Percentiles rank a stretch among this genome's conserved stretches.
Evolutionary conservation across 2,797 vertebrate species (phyloP).

Genomic region (Microctenopoma stevenorrisi): DNA sequence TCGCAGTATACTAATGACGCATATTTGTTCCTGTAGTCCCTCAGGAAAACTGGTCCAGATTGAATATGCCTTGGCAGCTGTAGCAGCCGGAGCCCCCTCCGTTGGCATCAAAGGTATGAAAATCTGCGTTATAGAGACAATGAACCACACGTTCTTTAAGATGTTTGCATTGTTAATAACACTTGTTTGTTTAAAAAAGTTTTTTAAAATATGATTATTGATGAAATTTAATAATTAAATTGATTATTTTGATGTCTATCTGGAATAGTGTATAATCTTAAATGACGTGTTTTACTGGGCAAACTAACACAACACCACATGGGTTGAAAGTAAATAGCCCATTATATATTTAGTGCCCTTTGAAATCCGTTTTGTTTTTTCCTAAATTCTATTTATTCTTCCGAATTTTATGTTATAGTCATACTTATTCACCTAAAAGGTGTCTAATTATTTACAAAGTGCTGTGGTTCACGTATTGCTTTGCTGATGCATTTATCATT

Average conservation of each 20-base stretch:
- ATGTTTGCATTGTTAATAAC: too few species aligned
- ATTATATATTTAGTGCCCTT: too few species aligned
- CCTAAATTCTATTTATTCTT: too few species aligned
- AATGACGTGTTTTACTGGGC: background rate
- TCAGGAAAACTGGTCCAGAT: conserved; percentile 99
- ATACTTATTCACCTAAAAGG: too few species aligned
- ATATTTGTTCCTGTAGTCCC: conserved; percentile 83
- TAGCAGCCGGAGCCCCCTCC: conserved; percentile 97
- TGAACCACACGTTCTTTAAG: rapidly evolving
- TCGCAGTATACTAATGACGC: background rate
- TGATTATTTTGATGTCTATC: background rate
- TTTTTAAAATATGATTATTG: too few species aligned
- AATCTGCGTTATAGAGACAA: background rate
- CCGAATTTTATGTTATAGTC: too few species aligned
- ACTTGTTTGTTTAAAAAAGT: too few species aligned
- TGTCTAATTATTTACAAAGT: too few species aligned
- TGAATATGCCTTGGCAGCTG: conserved; percentile 97
- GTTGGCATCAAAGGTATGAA: conserved; percentile 91
- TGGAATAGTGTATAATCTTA: background rate
- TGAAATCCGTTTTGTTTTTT: too few species aligned
- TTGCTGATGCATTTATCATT: too few species aligned
- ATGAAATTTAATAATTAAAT: too few species aligned
- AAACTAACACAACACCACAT: background rate
- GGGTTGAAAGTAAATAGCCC: background rate
- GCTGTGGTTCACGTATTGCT: too few species aligned